Percentiles rank a stretch among this genome's conserved stretches.
Conservation (phyloP, 2,113 vertebrate species). For the Heterochromis multidens region DNA sequence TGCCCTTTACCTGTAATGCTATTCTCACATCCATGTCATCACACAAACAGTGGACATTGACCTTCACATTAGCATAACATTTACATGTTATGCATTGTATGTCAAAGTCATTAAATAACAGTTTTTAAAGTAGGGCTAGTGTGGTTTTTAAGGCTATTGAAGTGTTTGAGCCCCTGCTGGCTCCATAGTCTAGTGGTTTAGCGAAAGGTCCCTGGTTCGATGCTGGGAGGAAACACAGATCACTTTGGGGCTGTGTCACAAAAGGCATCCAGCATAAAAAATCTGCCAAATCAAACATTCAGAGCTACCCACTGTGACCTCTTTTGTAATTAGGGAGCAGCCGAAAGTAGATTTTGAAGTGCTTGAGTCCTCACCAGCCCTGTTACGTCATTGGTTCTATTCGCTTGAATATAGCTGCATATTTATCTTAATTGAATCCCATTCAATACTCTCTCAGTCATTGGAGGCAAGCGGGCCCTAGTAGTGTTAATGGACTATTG, state of each 20-base stretch:
- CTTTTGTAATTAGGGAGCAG: not conserved
- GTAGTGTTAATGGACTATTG: conserved; percentile 67
- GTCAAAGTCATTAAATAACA: not conserved
- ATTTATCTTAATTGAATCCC: conserved; percentile 62
- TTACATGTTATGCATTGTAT: not conserved
- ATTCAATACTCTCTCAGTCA: conserved; percentile 19
- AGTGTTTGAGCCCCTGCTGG: not conserved
- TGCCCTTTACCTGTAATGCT: not conserved
- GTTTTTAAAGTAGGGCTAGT: not conserved
- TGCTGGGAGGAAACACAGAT: not conserved
- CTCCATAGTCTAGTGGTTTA: not conserved
- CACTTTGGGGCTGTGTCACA: not conserved
- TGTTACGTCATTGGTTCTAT: not conserved
- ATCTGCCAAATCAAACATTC: not conserved
- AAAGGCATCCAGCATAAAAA: not conserved
- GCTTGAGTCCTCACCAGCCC: not conserved
- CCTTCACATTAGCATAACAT: not conserved
- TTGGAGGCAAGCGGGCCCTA: conserved; percentile 11
- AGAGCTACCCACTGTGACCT: not conserved
- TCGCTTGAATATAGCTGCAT: conserved; percentile 26
- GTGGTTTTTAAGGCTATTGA: not conserved
- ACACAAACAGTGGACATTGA: not conserved
- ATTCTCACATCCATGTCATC: not conserved
- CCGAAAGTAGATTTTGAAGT: not conserved
- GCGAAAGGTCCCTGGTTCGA: not conserved